These are phyloP conservation scores for Paralinhomoeus sp. DNA, from an alignment of 2,888 invertebrate species.

Conservation along the genomic window DNA sequence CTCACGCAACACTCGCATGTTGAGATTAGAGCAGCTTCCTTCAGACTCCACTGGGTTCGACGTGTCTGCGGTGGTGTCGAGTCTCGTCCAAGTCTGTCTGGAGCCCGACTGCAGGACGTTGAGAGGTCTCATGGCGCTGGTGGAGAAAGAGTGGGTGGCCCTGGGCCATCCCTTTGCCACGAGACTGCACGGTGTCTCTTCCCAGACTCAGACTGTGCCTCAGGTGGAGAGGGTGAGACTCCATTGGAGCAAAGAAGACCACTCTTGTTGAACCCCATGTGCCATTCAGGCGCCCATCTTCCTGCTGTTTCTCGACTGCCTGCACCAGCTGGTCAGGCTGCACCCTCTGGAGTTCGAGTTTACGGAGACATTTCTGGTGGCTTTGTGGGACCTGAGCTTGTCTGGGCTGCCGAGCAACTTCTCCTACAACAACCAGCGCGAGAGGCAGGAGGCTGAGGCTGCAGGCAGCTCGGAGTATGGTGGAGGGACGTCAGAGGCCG, in stretches of 20 bases:
- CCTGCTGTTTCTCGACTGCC: slow-evolving; percentile 69
- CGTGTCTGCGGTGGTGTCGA: no score
- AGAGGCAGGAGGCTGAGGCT: no score
- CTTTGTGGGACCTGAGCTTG: slow-evolving; percentile 70
- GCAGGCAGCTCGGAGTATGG: no score
- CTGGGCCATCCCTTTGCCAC: slow-evolving; percentile 14
- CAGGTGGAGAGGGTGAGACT: no score
- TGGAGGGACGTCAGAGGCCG: no score
- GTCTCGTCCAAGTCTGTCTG: no score
- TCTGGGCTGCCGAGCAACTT: slow-evolving; percentile 73
- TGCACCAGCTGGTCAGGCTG: slow-evolving; percentile 69
- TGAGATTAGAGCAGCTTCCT: no score
- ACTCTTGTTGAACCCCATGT: slow-evolving; percentile 4
- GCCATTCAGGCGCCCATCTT: slow-evolving; percentile 53
- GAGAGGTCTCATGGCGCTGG: slow-evolving; percentile 34
- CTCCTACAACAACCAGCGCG: slow-evolving; percentile 42
- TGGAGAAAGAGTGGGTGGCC: slow-evolving; percentile 80
- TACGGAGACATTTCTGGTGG: slow-evolving; percentile 68
- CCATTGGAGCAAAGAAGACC: not conserved
- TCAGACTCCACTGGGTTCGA: no score
- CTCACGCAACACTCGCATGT: no score
- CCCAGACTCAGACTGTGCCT: no score
- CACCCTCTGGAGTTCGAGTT: slow-evolving; percentile 69
- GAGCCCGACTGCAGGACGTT: no score
- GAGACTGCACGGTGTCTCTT: slow-evolving; percentile 7